phyloP scores from a whole-genome alignment of 2,888 invertebrate genomes.

The Eupithecia inturbata region DNA sequence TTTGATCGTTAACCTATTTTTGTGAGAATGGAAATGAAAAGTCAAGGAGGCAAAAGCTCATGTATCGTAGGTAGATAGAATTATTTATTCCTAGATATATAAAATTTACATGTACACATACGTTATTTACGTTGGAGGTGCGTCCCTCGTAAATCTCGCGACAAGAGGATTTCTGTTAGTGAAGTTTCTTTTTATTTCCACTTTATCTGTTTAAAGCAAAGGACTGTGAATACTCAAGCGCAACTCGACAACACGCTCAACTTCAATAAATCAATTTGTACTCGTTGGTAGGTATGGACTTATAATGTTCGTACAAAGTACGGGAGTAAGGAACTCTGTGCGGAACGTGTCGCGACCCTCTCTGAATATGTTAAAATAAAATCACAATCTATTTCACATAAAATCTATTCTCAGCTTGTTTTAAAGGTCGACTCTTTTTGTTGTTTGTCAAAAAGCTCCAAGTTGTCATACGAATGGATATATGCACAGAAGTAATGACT shows the following conservation, averaged over 20 bases:
- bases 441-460: neutral
- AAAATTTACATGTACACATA: slow-evolving; percentile 80
- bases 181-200: slow-evolving; percentile 83
- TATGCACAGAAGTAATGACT: neutral
- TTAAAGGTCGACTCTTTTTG: neutral
- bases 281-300: slow-evolving; percentile 61
- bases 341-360: slow-evolving; percentile 70
- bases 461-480: neutral
- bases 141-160: slow-evolving; percentile 82
- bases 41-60: slow-evolving; percentile 33
- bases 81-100: slow-evolving; percentile 67
- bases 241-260: slow-evolving; percentile 78
- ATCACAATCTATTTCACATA: slow-evolving; percentile 46
- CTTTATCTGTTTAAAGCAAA: slow-evolving; percentile 81
- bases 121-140: slow-evolving; percentile 77
- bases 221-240: slow-evolving; percentile 78
- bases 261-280: slow-evolving; percentile 84
- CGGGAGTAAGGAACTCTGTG: slow-evolving; percentile 56
- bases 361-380: slow-evolving; percentile 66
- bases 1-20: slow-evolving; percentile 70
- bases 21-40: slow-evolving; percentile 26
- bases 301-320: slow-evolving; percentile 64
- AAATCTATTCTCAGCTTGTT: slow-evolving; percentile 19
- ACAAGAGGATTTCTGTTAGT: slow-evolving; percentile 83
- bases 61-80: slow-evolving; percentile 42